Conservation (phyloP, 2,113 vertebrate species). For the Psophia crepitans region DNA sequence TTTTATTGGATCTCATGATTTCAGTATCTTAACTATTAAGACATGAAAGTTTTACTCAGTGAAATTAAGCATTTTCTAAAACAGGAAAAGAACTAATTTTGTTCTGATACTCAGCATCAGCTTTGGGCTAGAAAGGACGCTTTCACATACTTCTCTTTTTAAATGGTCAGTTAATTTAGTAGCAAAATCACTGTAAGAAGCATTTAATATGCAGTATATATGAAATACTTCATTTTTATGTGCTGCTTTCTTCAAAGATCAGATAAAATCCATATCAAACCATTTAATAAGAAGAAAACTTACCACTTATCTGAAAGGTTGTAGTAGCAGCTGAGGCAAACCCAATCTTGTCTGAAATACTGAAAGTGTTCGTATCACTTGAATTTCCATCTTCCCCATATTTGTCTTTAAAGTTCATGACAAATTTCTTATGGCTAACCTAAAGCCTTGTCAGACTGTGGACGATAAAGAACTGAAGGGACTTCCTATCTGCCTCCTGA, state of each 20-base stretch:
- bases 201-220: neutral
- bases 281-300: constrained; percentile 10
- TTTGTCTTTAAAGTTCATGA: constrained; percentile 36
- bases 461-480: neutral
- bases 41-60: neutral
- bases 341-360: constrained; percentile 19
- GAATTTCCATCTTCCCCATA: neutral
- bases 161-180: neutral
- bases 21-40: constrained; percentile 1
- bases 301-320: constrained; percentile 73
- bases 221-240: neutral
- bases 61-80: constrained; percentile 4
- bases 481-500: neutral
- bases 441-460: neutral
- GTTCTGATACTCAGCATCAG: neutral
- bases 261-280: neutral
- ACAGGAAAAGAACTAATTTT: neutral
- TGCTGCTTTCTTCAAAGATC: neutral
- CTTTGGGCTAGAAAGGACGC: neutral
- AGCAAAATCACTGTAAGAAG: neutral
- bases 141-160: neutral
- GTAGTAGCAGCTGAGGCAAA: constrained; percentile 40
- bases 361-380: neutral
- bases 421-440: constrained; percentile 8
- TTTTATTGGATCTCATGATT: neutral